Evolutionary conservation across 2,113 vertebrate species (phyloP).

Genomic region (Pachypanchax playfairii): DNA sequence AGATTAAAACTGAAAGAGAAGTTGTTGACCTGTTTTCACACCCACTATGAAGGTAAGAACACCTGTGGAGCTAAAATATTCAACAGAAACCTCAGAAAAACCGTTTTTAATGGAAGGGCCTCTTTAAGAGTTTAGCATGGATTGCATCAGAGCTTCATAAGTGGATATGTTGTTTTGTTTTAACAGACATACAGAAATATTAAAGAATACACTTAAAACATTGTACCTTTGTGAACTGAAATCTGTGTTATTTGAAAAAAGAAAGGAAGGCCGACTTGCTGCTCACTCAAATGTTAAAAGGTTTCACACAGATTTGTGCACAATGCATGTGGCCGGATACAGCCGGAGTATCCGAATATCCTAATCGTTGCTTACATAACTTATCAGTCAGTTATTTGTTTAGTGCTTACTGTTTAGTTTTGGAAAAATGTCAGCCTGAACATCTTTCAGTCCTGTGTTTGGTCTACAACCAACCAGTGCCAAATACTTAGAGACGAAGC

Average conservation of each 20-base stretch:
- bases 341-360: not conserved
- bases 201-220: no score
- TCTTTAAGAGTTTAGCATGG: constrained; percentile 5
- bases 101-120: no score
- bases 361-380: constrained; percentile 15
- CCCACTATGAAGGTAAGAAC: no score
- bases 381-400: constrained; percentile 40
- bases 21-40: no score
- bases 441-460: constrained; percentile 65
- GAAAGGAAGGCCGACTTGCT: not conserved
- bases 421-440: constrained; percentile 47
- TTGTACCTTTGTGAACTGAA: no score
- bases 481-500: constrained; percentile 69
- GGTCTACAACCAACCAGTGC: constrained; percentile 48
- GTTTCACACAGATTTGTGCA: not conserved
- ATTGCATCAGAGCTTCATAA: constrained; percentile 14
- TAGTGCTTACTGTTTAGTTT: constrained; percentile 36
- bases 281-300: not conserved
- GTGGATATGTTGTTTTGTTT: no score
- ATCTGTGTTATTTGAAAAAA: constrained; percentile 27
- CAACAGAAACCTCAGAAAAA: no score
- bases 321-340: no score
- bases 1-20: no score
- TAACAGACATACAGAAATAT: no score
- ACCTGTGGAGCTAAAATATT: no score